Evolutionary conservation across 2,113 vertebrate species (phyloP).

Genomic region (Gymnorhina tibicen): DNA sequence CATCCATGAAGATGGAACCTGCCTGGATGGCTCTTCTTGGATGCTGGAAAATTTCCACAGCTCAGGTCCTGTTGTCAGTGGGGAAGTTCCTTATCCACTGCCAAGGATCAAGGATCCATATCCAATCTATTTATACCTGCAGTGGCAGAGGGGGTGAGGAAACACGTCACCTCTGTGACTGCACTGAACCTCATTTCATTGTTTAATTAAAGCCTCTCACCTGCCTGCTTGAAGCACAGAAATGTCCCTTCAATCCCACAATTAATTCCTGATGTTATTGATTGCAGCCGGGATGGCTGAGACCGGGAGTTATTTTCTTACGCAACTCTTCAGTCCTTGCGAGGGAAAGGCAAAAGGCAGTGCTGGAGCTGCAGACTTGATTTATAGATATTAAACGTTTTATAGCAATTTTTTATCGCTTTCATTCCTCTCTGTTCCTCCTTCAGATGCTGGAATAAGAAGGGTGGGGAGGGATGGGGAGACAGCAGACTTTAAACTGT

Average conservation of each 20-base stretch:
- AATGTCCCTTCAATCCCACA: neutral
- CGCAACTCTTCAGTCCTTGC: accelerated
- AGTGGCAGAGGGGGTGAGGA: neutral
- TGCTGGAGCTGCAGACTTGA: neutral
- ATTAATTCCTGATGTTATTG: neutral
- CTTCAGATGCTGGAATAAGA: neutral
- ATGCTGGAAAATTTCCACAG: neutral
- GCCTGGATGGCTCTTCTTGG: neutral
- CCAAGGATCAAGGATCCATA: neutral
- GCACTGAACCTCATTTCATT: neutral
- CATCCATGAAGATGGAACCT: neutral
- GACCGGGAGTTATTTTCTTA: neutral
- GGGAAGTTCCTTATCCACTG: neutral
- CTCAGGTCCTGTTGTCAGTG: neutral
- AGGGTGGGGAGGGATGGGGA: neutral
- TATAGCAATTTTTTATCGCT: neutral
- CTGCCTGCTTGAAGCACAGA: neutral
- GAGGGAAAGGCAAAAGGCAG: neutral
- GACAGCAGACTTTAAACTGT: neutral
- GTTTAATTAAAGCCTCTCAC: neutral
- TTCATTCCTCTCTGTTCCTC: conserved; percentile 16
- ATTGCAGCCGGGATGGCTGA: neutral
- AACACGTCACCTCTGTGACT: neutral
- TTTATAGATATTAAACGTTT: conserved; percentile 17
- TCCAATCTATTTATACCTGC: neutral